Base-by-base conservation (phyloP, 2,888 invertebrate species). In the Deroplatys truncata region DNA sequence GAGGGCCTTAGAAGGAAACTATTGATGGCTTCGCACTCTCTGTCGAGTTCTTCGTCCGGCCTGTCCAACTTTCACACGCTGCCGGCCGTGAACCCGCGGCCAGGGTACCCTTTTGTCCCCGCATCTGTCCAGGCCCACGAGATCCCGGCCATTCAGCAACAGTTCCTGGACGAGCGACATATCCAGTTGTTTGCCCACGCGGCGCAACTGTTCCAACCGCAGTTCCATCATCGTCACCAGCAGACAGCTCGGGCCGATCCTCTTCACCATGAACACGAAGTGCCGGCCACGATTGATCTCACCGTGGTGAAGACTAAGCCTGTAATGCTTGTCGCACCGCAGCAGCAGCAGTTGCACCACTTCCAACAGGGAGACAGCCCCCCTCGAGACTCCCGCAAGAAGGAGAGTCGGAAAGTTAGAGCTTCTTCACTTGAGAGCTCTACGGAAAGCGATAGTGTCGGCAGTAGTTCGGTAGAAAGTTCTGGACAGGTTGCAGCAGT, bases 401-500 rank as follows among this genome's bases (percentile, higher is more conserved):
- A 98, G 92, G 98, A 98, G 93, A 82, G 89, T 28, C 96, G 98
- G 96, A 98, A 98, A 97, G 97, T 97, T 93, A 96, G 98, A 88
- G 97, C 97, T 84, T 97, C 97, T 91, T 97, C 97, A 92, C 95
- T 97, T 92, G 98, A 98, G 93, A 96, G 93, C 29, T 93, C 93
- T 82, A 92, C 91, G 91, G 97, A 95, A 92, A 95, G 95, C 92
- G 96, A 96, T 92, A 95, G 96, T 90, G 96, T 96, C 16, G 94
- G 94, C 43, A 94, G 94, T 91, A 95, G 96, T 95, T 96, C 96
- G 92, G 94, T 95, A 92, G 97, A 96, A 94, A 96, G 97, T 94
- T 97, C 97, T 92, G 98, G 98, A 88, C 98, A 98, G 94, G 98
- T 98, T 91, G 97, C 98, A 88, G 98, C 98, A 88, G 96, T 98